These are phyloP conservation scores for Melikaiella ostensackeni DNA, from an alignment of 2,888 invertebrate species.

Conservation along the genomic window DNA sequence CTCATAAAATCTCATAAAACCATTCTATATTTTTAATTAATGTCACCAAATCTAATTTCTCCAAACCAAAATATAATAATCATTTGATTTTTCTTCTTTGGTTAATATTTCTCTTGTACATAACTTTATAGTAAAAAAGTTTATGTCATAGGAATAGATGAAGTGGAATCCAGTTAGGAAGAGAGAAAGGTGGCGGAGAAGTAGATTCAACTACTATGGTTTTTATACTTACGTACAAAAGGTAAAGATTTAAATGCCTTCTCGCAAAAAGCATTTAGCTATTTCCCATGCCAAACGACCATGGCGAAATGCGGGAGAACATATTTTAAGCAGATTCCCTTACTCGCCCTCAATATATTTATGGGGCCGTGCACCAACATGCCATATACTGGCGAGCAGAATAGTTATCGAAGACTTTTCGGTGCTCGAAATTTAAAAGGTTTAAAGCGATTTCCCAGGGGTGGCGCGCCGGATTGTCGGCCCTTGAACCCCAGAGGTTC, in stretches of 20 bases:
- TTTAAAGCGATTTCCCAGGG: constrained; percentile 77
- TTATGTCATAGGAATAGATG: too few relatives aligned
- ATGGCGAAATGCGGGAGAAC: constrained; percentile 74
- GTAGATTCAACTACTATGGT: not conserved
- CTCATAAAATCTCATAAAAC: too few relatives aligned
- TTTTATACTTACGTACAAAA: constrained; percentile 58
- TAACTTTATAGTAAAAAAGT: too few relatives aligned
- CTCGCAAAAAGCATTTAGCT: constrained; percentile 78
- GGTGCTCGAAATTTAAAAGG: constrained; percentile 74
- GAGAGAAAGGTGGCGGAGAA: not conserved
- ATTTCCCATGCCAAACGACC: constrained; percentile 77
- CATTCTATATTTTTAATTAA: too few relatives aligned
- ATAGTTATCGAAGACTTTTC: constrained; percentile 57
- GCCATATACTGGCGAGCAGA: constrained; percentile 48
- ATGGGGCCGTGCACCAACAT: constrained; percentile 63
- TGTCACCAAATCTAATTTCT: too few relatives aligned
- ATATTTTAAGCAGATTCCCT: constrained; percentile 77
- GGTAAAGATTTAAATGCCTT: constrained; percentile 76
- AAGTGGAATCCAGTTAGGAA: not conserved
- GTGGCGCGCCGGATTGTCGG: constrained; percentile 66
- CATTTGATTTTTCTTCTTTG: too few relatives aligned
- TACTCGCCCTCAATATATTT: constrained; percentile 72
- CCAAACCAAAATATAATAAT: too few relatives aligned
- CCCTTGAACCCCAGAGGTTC: constrained; percentile 52
- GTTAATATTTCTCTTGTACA: too few relatives aligned